Evolutionary conservation across 2,888 invertebrate genomes (phyloP).

Genomic region (Philhelius pedissequus): DNA sequence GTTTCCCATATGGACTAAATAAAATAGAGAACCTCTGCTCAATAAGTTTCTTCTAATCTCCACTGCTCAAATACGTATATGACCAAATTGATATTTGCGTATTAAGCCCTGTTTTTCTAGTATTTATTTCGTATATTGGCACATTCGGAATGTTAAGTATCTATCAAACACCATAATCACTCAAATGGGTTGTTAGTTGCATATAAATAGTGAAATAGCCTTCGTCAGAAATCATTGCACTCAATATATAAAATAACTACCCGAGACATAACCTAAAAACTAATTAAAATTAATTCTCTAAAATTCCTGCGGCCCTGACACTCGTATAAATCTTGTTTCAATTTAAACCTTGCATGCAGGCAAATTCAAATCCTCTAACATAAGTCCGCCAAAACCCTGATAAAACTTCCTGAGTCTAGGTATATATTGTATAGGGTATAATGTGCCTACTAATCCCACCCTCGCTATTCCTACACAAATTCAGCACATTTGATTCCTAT

Average conservation of each 20-base stretch:
- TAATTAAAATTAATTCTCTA: constrained; percentile 21
- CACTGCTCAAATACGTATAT: too few species aligned
- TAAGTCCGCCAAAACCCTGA: not conserved
- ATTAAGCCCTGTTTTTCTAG: too few species aligned
- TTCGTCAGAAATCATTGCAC: not conserved
- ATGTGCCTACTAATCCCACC: constrained; percentile 6
- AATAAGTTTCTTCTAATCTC: too few species aligned
- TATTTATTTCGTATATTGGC: too few species aligned
- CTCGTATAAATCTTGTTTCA: constrained; percentile 16
- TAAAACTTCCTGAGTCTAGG: constrained; percentile 14
- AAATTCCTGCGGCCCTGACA: constrained; percentile 9
- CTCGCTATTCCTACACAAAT: not conserved
- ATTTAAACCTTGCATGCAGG: not conserved
- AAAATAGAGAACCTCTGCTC: too few species aligned
- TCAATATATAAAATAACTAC: not conserved
- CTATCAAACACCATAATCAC: too few species aligned
- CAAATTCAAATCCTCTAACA: not conserved
- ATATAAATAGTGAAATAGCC: not conserved
- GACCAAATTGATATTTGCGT: too few species aligned
- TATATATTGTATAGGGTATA: too few species aligned
- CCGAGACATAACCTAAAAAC: not conserved
- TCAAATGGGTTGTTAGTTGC: too few species aligned
- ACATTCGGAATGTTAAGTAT: too few species aligned
- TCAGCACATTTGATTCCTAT: constrained; percentile 31
- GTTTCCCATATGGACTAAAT: too few species aligned